These are phyloP conservation scores for Laticauda colubrina DNA, from an alignment of 2,113 vertebrate genomes.

Conservation along the genomic window DNA sequence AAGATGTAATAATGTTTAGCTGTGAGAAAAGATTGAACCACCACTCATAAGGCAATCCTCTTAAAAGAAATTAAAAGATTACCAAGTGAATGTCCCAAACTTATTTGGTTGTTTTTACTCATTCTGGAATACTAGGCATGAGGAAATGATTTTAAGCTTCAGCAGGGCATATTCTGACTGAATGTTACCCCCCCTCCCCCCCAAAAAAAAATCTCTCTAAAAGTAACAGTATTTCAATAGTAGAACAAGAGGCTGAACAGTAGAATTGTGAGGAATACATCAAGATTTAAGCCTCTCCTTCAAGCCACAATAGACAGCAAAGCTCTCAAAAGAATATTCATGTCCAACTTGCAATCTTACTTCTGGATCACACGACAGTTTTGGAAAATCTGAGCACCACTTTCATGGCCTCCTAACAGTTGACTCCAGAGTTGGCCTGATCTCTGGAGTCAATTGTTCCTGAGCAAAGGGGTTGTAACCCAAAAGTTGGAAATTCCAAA, in stretches of 20 bases:
- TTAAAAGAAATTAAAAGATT: neutral
- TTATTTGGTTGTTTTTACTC: neutral
- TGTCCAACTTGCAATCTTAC: neutral
- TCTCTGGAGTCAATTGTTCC: no score
- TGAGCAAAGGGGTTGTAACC: no score
- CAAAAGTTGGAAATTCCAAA: no score
- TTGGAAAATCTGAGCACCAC: neutral
- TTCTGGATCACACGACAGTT: neutral
- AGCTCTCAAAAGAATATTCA: neutral
- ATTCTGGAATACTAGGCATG: neutral
- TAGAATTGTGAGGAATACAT: neutral
- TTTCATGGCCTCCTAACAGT: no score
- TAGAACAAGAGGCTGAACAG: neutral
- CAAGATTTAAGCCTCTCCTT: neutral
- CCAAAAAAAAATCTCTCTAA: neutral
- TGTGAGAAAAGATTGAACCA: neutral
- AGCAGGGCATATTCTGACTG: neutral
- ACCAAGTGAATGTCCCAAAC: no score
- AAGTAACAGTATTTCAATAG: neutral
- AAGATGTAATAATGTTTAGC: neutral
- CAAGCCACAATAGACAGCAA: neutral
- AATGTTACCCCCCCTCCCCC: neutral
- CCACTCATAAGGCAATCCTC: neutral
- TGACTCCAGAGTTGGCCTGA: no score
- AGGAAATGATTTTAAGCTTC: neutral